Conservation (phyloP, 2,113 vertebrate species). For the Fulica atra region DNA sequence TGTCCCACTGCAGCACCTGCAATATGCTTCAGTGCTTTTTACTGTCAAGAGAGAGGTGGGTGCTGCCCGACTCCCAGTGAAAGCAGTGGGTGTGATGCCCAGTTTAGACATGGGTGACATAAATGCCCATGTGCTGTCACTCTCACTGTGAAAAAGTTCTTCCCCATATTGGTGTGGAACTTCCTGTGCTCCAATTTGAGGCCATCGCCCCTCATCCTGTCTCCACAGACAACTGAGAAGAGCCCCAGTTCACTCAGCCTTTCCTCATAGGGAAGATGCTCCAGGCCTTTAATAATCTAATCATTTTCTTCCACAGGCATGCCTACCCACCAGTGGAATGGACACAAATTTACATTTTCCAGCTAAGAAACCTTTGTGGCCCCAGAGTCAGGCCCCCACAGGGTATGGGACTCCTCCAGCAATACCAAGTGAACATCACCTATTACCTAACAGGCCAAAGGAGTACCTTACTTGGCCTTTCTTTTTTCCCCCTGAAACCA, state of each 20-base stretch:
- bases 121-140: background rate
- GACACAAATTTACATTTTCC: background rate
- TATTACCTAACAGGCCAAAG: background rate
- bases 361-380: background rate
- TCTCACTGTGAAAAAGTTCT: too few species aligned
- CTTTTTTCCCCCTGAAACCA: background rate
- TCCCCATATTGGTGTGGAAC: too few species aligned
- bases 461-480: background rate
- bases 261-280: too few species aligned
- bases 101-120: background rate
- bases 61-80: background rate
- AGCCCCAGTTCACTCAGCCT: too few species aligned
- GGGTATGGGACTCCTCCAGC: background rate
- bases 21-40: background rate
- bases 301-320: background rate
- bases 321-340: background rate
- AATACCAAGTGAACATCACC: accelerated
- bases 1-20: background rate
- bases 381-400: background rate
- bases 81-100: background rate
- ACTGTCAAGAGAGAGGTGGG: background rate
- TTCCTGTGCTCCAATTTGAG: too few species aligned
- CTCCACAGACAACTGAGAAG: too few species aligned
- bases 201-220: too few species aligned
- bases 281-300: too few species aligned